A percentile compares a stretch with the other conserved stretches of the same genome.
Evolutionary conservation across 2,797 vertebrate species (phyloP).

Genomic region (Brachyrhaphis roseni): DNA sequence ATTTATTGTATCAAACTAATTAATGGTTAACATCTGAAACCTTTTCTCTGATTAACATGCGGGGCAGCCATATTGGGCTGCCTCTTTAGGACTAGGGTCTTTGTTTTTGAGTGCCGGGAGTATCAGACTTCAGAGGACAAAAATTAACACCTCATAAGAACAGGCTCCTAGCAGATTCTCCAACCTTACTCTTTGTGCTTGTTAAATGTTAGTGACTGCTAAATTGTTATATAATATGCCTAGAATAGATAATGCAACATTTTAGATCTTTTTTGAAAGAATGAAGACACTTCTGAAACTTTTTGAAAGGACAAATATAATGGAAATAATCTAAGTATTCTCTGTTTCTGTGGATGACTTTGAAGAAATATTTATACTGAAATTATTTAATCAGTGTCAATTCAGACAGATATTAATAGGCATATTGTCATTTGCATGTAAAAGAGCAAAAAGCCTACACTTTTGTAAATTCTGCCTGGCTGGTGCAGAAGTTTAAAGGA

Average conservation of each 20-base stretch:
- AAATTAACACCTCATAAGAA: not conserved
- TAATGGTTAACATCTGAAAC: not conserved
- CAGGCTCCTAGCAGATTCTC: not conserved
- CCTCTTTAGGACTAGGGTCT: not conserved
- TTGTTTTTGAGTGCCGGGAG: not conserved
- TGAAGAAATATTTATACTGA: not conserved
- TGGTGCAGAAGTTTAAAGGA: constrained; percentile 65
- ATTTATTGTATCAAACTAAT: not conserved
- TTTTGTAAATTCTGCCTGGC: not conserved
- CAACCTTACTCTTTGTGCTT: not conserved
- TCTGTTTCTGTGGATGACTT: not conserved
- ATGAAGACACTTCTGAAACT: not conserved
- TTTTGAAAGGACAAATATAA: not conserved
- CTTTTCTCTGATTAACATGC: not conserved
- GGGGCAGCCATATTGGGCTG: not conserved
- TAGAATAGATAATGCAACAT: not conserved
- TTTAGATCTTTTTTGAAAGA: not conserved
- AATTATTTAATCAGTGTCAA: not conserved
- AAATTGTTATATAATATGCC: not conserved
- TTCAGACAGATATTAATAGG: not conserved
- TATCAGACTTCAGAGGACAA: not conserved
- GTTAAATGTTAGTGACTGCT: not conserved
- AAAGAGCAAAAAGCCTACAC: not conserved
- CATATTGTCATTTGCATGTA: not conserved
- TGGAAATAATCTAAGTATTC: not conserved